These are phyloP conservation scores for Grantiella picta DNA, from an alignment of 2,113 vertebrate genomes.

Conservation along the genomic window DNA sequence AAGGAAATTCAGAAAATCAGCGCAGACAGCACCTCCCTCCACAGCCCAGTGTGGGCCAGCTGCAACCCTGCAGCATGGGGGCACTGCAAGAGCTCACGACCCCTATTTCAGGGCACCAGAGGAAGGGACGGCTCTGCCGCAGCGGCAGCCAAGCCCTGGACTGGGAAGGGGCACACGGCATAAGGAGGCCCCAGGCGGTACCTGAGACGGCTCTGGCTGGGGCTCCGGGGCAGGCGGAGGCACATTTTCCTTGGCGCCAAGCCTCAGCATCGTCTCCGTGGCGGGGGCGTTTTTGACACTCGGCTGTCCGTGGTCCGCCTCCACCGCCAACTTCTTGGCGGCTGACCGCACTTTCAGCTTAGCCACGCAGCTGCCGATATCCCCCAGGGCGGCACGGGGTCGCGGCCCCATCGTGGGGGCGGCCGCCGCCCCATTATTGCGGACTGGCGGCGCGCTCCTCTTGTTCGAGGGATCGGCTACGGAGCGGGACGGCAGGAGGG, in stretches of 20 bases:
- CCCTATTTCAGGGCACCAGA: neutral
- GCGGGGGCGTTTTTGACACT: fast-evolving
- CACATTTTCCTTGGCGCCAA: fast-evolving
- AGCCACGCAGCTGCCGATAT: conserved; percentile 74
- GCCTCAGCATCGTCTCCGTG: fast-evolving
- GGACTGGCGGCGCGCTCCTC: conserved; percentile 41
- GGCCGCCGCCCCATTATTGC: conserved; percentile 39
- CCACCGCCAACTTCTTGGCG: conserved; percentile 57
- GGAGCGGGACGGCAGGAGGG: neutral
- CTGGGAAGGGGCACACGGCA: fast-evolving
- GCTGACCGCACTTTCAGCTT: neutral
- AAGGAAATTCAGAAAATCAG: neutral
- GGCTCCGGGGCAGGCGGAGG: fast-evolving
- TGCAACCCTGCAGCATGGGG: fast-evolving
- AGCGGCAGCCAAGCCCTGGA: too few relatives aligned
- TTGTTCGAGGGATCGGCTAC: neutral
- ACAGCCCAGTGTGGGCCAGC: fast-evolving
- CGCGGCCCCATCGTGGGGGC: conserved; percentile 45
- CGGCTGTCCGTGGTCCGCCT: fast-evolving
- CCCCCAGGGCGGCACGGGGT: conserved; percentile 70
- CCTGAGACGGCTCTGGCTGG: neutral
- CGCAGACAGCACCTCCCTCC: fast-evolving
- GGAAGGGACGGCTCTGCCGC: fast-evolving
- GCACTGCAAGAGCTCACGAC: neutral
- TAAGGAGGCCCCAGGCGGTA: fast-evolving